Base-by-base conservation (phyloP, 64 coral and sea anemone species). In the Montipora sp. region DNA sequence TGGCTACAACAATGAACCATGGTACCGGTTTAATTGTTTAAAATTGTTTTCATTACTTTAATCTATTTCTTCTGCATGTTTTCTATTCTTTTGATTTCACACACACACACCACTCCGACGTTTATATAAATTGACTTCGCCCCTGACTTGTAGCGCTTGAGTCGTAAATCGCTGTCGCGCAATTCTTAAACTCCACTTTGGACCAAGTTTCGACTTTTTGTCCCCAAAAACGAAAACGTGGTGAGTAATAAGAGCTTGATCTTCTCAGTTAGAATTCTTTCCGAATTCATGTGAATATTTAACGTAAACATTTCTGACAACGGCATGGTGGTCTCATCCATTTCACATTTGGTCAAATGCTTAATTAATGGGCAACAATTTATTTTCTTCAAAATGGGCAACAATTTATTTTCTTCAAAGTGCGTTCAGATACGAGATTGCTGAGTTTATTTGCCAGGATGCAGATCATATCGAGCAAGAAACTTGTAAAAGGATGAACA, bases 81-180 rank as follows among this genome's bases (percentile, higher is more conserved):
- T 19, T 84, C 18, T 84, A 47, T 84, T 68, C 81, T 67, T 47
- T 19, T 47, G 58, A 46, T 43, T 47, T 66, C 46, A 21, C 81
- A 67, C 60, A 59, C 81, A 44, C 46, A 21, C 55, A 58, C 81
- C 20, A 66, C 53, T 1, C 53, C 11, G 36, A 36, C 36, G 36
- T 36, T 36, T 36, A 36, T 36, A 36, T 36, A 36, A 36, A 36
- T 36, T 2, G 36, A 36, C 36, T 36, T 36, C 36, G 36, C 36
- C 36, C 36, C 1, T 36, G 36, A 36, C 36, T 36, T 36, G 36
- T 36, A 36, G 36, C 36, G 36, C 36, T 57, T 8, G 53, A 6
- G 11, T 8, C 6, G 53, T 6, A 57, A 6, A 11, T 57, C 11
- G 0, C 11, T 57, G 6, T 57, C 11, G 7, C 53, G 53, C 6